Conservation (phyloP, 2,888 invertebrate genomes). For the Aspidiotus destructor region DNA sequence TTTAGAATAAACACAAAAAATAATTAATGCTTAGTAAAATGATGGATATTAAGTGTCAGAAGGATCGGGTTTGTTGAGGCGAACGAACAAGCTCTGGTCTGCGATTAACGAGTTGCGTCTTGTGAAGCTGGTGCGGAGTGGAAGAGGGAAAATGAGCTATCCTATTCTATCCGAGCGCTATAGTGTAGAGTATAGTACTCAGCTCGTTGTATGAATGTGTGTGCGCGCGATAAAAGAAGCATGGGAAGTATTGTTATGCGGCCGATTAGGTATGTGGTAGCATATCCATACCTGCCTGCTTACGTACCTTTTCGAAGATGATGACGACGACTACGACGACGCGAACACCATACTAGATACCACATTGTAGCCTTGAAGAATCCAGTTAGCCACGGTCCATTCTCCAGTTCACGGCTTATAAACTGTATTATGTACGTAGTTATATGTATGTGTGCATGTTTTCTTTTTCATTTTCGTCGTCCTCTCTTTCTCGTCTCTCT, state of each 20-base stretch:
- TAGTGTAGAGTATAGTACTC: no score
- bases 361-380: conserved; percentile 34
- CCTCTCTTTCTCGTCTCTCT: not conserved
- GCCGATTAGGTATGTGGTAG: conserved; percentile 33
- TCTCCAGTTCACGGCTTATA: conserved; percentile 30
- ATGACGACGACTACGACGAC: conserved; percentile 1
- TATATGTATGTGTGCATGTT: conserved; percentile 11
- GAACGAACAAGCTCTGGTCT: conserved; percentile 29
- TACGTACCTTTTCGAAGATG: no score
- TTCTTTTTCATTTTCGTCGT: not conserved
- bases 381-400: conserved; percentile 34
- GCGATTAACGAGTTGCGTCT: conserved; percentile 13
- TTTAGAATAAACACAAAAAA: conserved; percentile 31
- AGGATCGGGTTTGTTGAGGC: conserved; percentile 32
- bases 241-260: conserved; percentile 27
- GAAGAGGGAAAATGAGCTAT: not conserved
- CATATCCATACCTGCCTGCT: conserved; percentile 32
- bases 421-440: conserved; percentile 8
- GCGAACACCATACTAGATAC: conserved; percentile 19
- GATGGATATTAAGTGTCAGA: conserved; percentile 30
- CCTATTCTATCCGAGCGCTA: not conserved
- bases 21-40: conserved; percentile 31
- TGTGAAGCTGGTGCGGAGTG: conserved; percentile 9
- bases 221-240: not conserved
- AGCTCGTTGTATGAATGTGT: not conserved